Percentiles rank a stretch among this genome's conserved stretches.
Evolutionary conservation across 2,113 vertebrate species (phyloP).

Genomic region (Emydocephalus ijimae): DNA sequence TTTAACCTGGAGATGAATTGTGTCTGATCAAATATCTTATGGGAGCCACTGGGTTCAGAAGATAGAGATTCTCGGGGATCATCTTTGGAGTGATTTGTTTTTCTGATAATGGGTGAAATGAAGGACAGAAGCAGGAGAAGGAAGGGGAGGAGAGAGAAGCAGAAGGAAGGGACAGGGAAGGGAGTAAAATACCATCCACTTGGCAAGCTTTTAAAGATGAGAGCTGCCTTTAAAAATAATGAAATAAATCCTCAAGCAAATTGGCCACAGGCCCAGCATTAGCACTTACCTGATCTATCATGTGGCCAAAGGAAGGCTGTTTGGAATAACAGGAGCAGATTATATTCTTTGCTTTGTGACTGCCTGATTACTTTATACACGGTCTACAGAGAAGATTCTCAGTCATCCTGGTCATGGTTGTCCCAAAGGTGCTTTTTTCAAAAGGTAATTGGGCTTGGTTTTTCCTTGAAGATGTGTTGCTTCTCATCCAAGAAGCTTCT

Average conservation of each 20-base stretch:
- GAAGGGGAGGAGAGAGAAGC: not conserved
- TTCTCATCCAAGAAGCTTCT: not conserved
- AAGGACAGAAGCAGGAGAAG: not conserved
- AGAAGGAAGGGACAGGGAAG: too few relatives aligned
- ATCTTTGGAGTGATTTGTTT: not conserved
- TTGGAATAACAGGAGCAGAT: conserved; percentile 14
- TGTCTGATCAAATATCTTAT: not conserved
- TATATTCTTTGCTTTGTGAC: conserved; percentile 22
- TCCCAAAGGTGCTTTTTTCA: not conserved
- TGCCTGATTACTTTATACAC: conserved; percentile 20
- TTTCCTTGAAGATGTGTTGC: not conserved
- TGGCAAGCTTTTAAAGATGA: not conserved
- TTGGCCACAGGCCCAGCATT: not conserved
- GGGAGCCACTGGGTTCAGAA: not conserved
- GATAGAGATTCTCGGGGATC: not conserved
- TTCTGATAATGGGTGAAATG: conserved; percentile 29
- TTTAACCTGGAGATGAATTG: not conserved
- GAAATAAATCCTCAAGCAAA: not conserved
- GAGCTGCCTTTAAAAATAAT: not conserved
- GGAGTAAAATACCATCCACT: not conserved
- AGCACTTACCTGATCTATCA: not conserved
- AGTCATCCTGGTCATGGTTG: not conserved
- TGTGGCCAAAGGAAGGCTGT: conserved; percentile 32
- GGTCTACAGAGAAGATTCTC: not conserved
- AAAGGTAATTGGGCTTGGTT: not conserved